These are phyloP conservation scores for Nyctereutes procyonoides DNA, from an alignment of 2,113 vertebrate species.

Conservation along the genomic window DNA sequence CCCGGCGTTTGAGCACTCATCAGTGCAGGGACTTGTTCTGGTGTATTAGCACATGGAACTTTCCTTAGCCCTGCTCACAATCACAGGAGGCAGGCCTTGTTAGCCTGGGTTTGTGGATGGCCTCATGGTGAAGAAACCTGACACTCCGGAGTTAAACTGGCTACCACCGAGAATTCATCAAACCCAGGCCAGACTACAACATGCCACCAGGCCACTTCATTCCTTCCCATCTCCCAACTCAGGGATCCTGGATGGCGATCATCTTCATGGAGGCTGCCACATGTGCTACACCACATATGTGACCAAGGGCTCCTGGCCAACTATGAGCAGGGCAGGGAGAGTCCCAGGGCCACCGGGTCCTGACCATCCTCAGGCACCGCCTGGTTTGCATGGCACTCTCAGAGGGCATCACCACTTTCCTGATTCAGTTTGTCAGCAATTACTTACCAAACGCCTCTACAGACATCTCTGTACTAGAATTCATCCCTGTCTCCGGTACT, in stretches of 20 bases:
- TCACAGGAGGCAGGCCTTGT: not conserved
- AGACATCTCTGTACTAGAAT: not conserved
- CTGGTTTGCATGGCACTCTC: not conserved
- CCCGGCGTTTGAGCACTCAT: accelerated
- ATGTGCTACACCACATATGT: not conserved
- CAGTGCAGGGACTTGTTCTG: not conserved
- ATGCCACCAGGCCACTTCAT: not conserved
- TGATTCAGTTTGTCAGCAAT: not conserved
- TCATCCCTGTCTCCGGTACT: not conserved
- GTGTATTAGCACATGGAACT: accelerated
- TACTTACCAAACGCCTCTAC: not conserved
- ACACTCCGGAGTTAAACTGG: not conserved
- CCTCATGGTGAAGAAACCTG: not conserved
- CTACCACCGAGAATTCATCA: not conserved
- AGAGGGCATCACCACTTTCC: not conserved
- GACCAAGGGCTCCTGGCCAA: not conserved
- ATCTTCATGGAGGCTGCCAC: not conserved
- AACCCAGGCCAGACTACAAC: not conserved
- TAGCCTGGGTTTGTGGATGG: not conserved
- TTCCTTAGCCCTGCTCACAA: not conserved
- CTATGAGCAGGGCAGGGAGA: not conserved
- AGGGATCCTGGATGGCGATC: not conserved
- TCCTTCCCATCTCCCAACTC: not conserved
- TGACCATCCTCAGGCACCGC: not conserved
- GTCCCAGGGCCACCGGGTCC: not conserved